phyloP scores from a whole-genome alignment of 2,113 vertebrate genomes.

The Ramphastos sulfuratus region DNA sequence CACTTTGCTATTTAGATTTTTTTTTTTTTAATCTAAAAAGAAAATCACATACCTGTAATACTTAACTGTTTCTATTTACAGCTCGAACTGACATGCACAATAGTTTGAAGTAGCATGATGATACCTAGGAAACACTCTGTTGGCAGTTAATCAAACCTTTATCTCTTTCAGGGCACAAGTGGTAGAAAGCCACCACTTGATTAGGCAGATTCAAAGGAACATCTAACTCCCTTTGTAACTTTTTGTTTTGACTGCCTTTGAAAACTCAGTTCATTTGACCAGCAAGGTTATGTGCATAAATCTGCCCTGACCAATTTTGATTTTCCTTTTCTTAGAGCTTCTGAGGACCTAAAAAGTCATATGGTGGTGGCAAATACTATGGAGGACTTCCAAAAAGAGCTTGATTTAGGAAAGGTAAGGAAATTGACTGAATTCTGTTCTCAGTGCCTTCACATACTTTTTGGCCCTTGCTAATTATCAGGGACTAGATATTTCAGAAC shows the following conservation, averaged over 20 bases:
- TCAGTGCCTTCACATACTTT: neutral
- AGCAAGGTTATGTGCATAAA: neutral
- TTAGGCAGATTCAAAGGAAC: neutral
- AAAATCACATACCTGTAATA: neutral
- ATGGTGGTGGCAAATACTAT: conserved; percentile 90
- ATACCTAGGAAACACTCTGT: neutral
- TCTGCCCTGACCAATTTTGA: neutral
- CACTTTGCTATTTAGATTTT: neutral
- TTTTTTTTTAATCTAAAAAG: neutral
- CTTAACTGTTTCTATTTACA: neutral
- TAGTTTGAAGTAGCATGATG: neutral
- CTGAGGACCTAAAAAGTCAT: conserved; percentile 85
- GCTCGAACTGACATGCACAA: neutral
- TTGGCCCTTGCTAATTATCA: neutral
- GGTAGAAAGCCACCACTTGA: neutral
- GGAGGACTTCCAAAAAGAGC: conserved; percentile 91
- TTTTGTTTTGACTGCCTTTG: neutral
- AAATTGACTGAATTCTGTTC: neutral
- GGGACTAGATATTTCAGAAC: neutral
- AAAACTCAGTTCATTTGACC: neutral
- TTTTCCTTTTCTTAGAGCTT: conserved; percentile 77
- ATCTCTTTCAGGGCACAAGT: neutral
- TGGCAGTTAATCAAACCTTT: neutral
- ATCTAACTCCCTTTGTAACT: neutral
- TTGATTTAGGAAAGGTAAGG: conserved; percentile 92